Percentiles rank a stretch among this genome's conserved stretches.
These are phyloP conservation scores for Drosophila mettleri DNA, from an alignment of 2,888 invertebrate species.

Conservation along the genomic window DNA sequence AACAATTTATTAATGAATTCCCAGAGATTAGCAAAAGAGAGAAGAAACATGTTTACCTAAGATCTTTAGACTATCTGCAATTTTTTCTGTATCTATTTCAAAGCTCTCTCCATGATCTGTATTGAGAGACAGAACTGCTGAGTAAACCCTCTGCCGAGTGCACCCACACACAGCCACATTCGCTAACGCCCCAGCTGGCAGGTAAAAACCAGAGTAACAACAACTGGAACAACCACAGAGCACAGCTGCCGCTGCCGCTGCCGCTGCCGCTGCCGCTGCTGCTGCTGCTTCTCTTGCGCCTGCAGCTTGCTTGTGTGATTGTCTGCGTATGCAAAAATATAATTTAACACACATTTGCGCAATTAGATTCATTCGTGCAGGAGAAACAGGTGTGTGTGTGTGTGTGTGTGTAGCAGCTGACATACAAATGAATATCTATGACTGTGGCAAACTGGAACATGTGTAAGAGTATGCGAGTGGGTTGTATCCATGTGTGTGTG, in stretches of 20 bases:
- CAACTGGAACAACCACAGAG: slow-evolving; percentile 53
- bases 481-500: too few species aligned
- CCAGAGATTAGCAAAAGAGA: background rate
- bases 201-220: slow-evolving; percentile 55
- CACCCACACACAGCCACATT: slow-evolving; percentile 7
- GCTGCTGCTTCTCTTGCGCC: background rate
- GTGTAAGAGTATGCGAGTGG: slow-evolving; percentile 30
- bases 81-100: background rate
- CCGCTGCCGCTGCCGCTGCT: slow-evolving; percentile 1
- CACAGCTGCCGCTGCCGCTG: slow-evolving; percentile 47
- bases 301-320: slow-evolving; percentile 49
- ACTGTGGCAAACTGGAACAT: slow-evolving; percentile 56
- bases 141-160: slow-evolving; percentile 35
- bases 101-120: too few species aligned
- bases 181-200: slow-evolving; percentile 27
- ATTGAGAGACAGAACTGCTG: slow-evolving; percentile 4
- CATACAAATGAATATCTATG: slow-evolving; percentile 78
- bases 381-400: slow-evolving; percentile 30
- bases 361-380: slow-evolving; percentile 78
- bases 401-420: slow-evolving; percentile 41
- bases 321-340: slow-evolving; percentile 79
- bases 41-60: too few species aligned
- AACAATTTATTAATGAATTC: background rate
- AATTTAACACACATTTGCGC: slow-evolving; percentile 81
- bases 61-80: too few species aligned